Evolutionary conservation across 2,113 vertebrate genomes (phyloP), one percentile per base, ranked within the genome.

Genomic region (Paramormyrops kingsleyae): DNA sequence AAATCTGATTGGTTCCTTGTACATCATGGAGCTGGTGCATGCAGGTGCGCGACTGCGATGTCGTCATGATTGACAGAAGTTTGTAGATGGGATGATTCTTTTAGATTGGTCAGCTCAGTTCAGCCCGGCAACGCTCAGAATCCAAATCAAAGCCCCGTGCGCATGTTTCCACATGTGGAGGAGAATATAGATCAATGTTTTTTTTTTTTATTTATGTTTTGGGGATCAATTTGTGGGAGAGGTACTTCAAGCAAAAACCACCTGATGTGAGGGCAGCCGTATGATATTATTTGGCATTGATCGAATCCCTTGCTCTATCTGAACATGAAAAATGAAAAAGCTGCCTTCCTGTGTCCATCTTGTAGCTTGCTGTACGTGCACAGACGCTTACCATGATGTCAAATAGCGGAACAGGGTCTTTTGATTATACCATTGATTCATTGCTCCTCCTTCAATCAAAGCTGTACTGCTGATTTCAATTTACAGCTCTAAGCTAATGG

Each of bases 61-160:
- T 47, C 4, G 21, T 74, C 31, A 44, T 31, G 87, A 31, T 49
- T 13, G n/a, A 74, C 46, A 44, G 66, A 53, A 52, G 46, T 47
- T 89, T 91, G 87, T 88, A 62, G 74, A 88, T 93, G 88, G 90
- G 92, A 92, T 92, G 89, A 17, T 21, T 80, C 90, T 46, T 47
- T 88, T 93, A 89, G 87, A 93, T 90, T 90, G 91, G 90, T 92
- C 92, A 92, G 91, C 89, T 31, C 59, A 4, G 59, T 85, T 44
- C 21, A 42, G 7, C 52, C 12, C 5, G 12, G 49, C 15, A 31
- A 8, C 17, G 35, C 24, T 52, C 46, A 50, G 66, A 89, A 89
- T 27, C 46, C 17, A 35, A 87, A 92, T 92, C 90, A 91, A 92
- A 93, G 89, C 27, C 62, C 89, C 15, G 88, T 17, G 17, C 86